These are phyloP conservation scores for Circaetus cinerascens DNA, from an alignment of 2,113 vertebrate genomes.

Conservation along the genomic window DNA sequence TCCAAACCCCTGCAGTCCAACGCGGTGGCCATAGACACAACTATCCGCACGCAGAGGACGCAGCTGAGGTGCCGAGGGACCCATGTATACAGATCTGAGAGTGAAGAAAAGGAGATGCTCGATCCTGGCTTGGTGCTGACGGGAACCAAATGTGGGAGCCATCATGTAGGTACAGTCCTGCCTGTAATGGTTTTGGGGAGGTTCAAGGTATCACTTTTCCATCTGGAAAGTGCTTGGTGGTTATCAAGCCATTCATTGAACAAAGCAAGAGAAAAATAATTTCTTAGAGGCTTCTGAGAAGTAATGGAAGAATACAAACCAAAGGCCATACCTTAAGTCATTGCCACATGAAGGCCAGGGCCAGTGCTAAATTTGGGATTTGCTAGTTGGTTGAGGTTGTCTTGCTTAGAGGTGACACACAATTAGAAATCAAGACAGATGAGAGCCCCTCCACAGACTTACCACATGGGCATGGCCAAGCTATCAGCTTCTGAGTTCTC, in stretches of 20 bases:
- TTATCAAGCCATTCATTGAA: background rate
- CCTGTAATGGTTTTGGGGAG: background rate
- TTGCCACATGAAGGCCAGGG: background rate
- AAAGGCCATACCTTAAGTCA: background rate
- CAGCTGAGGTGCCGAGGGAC: constrained; percentile 84
- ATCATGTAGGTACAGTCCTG: constrained; percentile 76
- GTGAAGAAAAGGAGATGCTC: constrained; percentile 85
- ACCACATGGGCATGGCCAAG: background rate
- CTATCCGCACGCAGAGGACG: constrained; percentile 64
- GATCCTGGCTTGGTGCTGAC: constrained; percentile 95
- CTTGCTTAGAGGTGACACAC: background rate
- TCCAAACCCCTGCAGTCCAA: constrained; percentile 85
- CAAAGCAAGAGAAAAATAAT: background rate
- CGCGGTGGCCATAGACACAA: constrained; percentile 90
- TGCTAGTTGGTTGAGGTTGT: background rate
- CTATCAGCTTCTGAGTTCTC: background rate
- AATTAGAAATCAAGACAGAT: background rate
- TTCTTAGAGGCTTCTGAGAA: background rate
- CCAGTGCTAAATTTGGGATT: background rate
- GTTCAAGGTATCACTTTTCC: background rate
- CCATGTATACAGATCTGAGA: constrained; percentile 83
- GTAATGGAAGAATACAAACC: background rate
- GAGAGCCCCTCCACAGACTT: background rate
- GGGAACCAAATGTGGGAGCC: constrained; percentile 90
- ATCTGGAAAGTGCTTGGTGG: background rate